Evolutionary conservation across 2,888 invertebrate species (phyloP).

Genomic region (Mythimna pallens): DNA sequence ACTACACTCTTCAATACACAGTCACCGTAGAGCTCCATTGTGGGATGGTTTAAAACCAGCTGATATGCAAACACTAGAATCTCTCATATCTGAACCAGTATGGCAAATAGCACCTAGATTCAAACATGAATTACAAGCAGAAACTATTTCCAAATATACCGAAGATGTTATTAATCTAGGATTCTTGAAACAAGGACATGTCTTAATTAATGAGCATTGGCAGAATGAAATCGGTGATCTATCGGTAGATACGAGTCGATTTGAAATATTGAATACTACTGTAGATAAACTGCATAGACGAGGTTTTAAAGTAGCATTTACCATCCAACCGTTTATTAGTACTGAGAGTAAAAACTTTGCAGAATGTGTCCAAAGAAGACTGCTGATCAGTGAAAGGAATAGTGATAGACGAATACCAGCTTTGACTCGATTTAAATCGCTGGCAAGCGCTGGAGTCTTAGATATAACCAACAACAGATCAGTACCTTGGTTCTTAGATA

Average conservation of each 20-base stretch:
- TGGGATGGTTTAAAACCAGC: constrained; percentile 96
- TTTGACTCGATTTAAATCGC: constrained; percentile 95
- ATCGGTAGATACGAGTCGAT: constrained; percentile 94
- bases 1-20: constrained; percentile 94
- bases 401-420: constrained; percentile 95
- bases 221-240: constrained; percentile 96
- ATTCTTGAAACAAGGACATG: constrained; percentile 95
- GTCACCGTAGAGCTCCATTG: constrained; percentile 91
- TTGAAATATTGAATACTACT: constrained; percentile 94
- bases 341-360: constrained; percentile 96
- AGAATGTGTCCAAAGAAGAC: constrained; percentile 93
- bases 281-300: constrained; percentile 95
- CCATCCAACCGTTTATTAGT: constrained; percentile 97
- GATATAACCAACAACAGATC: constrained; percentile 96
- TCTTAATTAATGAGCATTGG: constrained; percentile 95
- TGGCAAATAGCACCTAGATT: constrained; percentile 95
- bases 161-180: constrained; percentile 95
- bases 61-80: constrained; percentile 93
- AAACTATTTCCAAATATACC: constrained; percentile 95
- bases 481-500: constrained; percentile 94
- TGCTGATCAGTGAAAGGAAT: constrained; percentile 95
- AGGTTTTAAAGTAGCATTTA: constrained; percentile 96
- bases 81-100: constrained; percentile 95
- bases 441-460: constrained; percentile 95
- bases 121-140: constrained; percentile 92